A percentile compares a stretch with the other conserved stretches of the same genome.
phyloP scores from a whole-genome alignment of 2,888 invertebrate genomes.

The Cheilosia vernalis region DNA sequence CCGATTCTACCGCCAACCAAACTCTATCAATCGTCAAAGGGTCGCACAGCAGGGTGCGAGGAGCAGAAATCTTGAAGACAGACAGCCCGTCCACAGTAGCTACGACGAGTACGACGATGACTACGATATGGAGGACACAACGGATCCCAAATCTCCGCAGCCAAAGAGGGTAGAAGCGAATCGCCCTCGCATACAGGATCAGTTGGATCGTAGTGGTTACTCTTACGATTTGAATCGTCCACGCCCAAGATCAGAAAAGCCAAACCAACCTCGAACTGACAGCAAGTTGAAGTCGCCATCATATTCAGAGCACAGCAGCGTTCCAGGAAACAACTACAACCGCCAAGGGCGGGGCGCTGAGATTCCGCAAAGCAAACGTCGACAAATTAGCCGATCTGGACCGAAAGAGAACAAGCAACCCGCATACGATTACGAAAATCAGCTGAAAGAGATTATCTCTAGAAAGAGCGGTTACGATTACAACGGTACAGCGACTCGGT shows the following conservation, averaged over 20 bases:
- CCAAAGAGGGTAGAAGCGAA: not conserved
- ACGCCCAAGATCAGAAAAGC: not conserved
- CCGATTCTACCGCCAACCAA: constrained; percentile 20
- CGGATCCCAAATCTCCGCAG: not conserved
- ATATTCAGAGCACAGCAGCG: constrained; percentile 4
- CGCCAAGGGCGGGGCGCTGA: not conserved
- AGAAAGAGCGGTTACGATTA: constrained; percentile 21
- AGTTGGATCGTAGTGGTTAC: constrained; percentile 10
- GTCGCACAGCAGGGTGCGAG: not conserved
- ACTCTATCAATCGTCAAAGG: not conserved
- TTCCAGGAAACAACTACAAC: constrained; percentile 12
- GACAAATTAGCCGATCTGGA: constrained; percentile 5
- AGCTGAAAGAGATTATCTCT: not conserved
- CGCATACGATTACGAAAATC: constrained; percentile 38
- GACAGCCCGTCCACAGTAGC: not conserved
- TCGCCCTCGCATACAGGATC: not conserved
- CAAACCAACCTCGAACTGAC: not conserved
- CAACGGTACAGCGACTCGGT: not conserved
- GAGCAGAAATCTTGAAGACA: not conserved
- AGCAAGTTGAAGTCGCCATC: not conserved
- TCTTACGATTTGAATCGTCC: not conserved
- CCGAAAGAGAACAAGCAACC: constrained; percentile 41
- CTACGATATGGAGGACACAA: constrained; percentile 3
- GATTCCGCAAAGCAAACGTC: constrained; percentile 3
- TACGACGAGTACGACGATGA: constrained; percentile 46